Conservation (phyloP, 2,888 invertebrate species). For the Ennomos quercinarius region DNA sequence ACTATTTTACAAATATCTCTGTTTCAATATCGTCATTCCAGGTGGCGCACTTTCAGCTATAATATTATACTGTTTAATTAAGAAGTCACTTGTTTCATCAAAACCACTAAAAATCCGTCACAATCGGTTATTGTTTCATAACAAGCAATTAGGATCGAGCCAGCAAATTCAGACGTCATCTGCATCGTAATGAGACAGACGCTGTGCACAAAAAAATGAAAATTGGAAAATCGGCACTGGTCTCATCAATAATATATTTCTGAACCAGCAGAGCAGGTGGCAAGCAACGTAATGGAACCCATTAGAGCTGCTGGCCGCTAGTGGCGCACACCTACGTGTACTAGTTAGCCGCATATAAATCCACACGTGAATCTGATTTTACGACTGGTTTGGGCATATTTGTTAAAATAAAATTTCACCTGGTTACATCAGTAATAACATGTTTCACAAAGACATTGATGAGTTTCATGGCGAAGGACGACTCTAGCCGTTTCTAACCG, state of each 20-base stretch:
- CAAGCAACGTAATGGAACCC: conserved; percentile 78
- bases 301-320: conserved; percentile 66
- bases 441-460: no score
- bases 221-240: conserved; percentile 61
- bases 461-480: no score
- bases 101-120: neutral
- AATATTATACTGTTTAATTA: no score
- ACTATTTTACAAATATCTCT: no score
- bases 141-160: conserved; percentile 34
- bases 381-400: conserved; percentile 13
- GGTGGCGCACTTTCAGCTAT: no score
- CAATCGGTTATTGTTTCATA: conserved; percentile 14
- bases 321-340: conserved; percentile 57
- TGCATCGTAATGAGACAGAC: conserved; percentile 32
- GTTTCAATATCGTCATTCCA: no score
- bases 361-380: conserved; percentile 50
- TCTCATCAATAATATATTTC: conserved; percentile 82
- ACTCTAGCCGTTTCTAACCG: no score
- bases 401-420: neutral
- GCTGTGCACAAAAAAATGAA: conserved; percentile 31
- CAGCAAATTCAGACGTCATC: conserved; percentile 26
- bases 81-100: no score
- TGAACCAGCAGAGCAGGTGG: conserved; percentile 81
- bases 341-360: conserved; percentile 60
- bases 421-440: no score